A percentile compares a stretch with the other conserved stretches of the same genome.
Conservation (phyloP, 2,797 vertebrate genomes). For the Chiroxiphia lanceolata region DNA sequence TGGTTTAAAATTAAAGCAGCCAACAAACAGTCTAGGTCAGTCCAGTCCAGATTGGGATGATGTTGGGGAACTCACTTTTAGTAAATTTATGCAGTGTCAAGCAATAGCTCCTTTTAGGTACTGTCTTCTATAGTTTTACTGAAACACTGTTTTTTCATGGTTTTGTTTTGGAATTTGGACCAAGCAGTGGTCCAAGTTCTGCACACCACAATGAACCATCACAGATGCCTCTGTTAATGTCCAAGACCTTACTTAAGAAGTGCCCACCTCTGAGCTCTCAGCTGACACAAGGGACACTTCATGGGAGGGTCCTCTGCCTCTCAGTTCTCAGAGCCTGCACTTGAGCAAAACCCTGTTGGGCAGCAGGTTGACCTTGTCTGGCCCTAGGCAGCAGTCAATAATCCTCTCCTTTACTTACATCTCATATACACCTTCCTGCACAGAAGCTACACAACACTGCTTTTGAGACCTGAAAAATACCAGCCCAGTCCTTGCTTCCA, state of each 20-base stretch:
- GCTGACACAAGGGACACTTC: not conserved
- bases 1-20: not conserved
- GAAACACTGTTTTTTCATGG: not conserved
- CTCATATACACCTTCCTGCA: not conserved
- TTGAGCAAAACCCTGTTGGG: not conserved
- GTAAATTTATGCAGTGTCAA: not conserved
- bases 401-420: not conserved
- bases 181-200: not conserved
- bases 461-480: not conserved
- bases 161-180: not conserved
- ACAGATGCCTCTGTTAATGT: not conserved
- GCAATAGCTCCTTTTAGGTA: not conserved
- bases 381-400: not conserved
- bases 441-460: not conserved
- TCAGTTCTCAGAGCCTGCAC: not conserved
- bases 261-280: not conserved
- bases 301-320: constrained; percentile 10
- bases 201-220: not conserved
- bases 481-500: not conserved
- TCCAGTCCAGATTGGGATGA: not conserved
- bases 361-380: not conserved
- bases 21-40: not conserved
- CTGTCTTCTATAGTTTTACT: not conserved
- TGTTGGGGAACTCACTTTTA: not conserved
- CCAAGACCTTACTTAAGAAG: not conserved